These are phyloP conservation scores for Mastomys natalensis DNA, from an alignment of 2,113 vertebrate genomes.

Conservation along the genomic window DNA sequence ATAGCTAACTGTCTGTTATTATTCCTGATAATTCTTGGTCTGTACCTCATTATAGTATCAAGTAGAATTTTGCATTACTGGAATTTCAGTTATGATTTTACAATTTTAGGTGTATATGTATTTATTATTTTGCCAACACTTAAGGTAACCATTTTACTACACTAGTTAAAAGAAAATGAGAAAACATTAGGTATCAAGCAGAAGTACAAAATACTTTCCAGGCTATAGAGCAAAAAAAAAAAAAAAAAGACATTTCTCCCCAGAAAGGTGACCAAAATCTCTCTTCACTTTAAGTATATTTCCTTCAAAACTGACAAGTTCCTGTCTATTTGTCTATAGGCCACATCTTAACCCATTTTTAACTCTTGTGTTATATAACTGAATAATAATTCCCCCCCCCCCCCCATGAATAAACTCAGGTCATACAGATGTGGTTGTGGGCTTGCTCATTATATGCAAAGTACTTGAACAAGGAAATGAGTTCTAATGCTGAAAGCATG, in stretches of 20 bases:
- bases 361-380: not conserved
- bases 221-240: conserved; percentile 39
- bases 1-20: not conserved
- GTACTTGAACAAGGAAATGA: not conserved
- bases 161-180: not conserved
- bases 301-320: conserved; percentile 25
- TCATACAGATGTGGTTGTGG: not conserved
- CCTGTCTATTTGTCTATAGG: not conserved
- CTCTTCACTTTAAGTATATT: not conserved
- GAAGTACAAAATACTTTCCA: conserved; percentile 26
- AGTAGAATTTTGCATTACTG: not conserved
- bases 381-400: not conserved
- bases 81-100: conserved; percentile 1
- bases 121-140: not conserved
- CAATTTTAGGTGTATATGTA: not conserved
- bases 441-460: not conserved
- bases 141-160: not conserved
- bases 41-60: not conserved
- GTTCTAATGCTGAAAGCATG: no score
- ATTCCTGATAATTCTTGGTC: not conserved
- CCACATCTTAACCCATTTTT: not conserved
- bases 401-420: not conserved
- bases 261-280: conserved; percentile 36
- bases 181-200: not conserved
- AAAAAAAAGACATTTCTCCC: conserved; percentile 6